These are phyloP conservation scores for Blastomussa wellsi DNA, from an alignment of 92 coral and sea anemone species.

Conservation along the genomic window DNA sequence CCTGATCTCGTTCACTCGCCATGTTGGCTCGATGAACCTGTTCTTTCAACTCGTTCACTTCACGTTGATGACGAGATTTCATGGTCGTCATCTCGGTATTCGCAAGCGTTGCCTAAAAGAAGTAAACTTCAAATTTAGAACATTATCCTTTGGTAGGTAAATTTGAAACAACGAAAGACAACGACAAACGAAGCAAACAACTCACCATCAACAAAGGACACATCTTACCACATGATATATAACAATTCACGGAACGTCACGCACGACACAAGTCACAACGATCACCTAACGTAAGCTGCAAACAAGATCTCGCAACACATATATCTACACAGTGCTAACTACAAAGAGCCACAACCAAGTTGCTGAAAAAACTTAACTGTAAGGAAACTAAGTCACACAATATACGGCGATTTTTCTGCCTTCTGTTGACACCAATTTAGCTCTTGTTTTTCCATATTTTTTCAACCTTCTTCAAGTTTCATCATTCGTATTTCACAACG, in stretches of 20 bases:
- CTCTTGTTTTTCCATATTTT: background rate
- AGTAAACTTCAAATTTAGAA: background rate
- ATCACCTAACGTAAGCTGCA: constrained; percentile 43
- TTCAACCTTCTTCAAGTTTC: background rate
- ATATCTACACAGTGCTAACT: background rate
- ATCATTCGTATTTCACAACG: background rate
- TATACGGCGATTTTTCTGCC: background rate
- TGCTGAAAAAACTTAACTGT: background rate
- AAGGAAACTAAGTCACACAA: background rate
- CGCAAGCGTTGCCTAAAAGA: constrained; percentile 74
- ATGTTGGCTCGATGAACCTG: constrained; percentile 89
- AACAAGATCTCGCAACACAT: constrained; percentile 26
- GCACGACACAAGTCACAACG: constrained; percentile 44
- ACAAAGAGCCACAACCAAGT: background rate
- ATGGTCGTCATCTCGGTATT: constrained; percentile 85
- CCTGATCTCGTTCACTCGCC: constrained; percentile 93
- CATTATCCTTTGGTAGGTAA: background rate
- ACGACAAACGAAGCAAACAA: background rate
- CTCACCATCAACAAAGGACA: constrained; percentile 47
- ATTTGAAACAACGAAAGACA: constrained; percentile 7
- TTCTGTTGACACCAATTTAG: background rate
- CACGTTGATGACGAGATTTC: constrained; percentile 86
- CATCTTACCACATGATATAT: constrained; percentile 52
- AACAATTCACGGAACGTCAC: constrained; percentile 55
- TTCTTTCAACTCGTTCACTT: constrained; percentile 79